These are phyloP conservation scores for Hemiscyllium ocellatum DNA, from an alignment of 2,113 vertebrate genomes.

Conservation along the genomic window DNA sequence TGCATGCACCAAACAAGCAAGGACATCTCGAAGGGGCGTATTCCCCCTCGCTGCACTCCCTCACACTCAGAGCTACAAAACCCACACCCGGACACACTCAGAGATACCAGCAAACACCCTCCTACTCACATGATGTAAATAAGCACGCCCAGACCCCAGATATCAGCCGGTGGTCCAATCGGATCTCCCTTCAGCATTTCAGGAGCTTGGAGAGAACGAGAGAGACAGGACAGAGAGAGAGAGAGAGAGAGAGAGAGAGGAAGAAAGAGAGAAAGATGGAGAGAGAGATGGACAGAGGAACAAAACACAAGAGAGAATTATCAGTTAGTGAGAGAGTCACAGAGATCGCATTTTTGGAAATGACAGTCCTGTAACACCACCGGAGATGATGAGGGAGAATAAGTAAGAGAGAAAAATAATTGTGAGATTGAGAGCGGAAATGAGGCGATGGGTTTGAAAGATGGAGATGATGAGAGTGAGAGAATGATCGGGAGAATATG, in stretches of 20 bases:
- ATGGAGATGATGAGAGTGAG: not conserved
- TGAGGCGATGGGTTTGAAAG: not conserved
- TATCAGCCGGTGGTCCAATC: conserved; percentile 85
- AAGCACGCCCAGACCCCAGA: conserved; percentile 86
- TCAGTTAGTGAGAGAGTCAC: conserved; percentile 9
- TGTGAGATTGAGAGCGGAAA: not conserved
- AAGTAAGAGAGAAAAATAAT: not conserved
- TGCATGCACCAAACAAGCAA: not conserved
- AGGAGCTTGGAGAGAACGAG: conserved; percentile 63
- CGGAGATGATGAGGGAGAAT: not conserved
- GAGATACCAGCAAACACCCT: not conserved
- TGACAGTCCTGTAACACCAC: not conserved
- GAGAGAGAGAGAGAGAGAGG: not conserved
- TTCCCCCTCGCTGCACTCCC: not conserved
- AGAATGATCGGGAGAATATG: not conserved
- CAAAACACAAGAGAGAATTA: not conserved
- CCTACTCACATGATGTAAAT: conserved; percentile 89
- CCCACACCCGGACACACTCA: not conserved
- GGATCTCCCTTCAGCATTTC: conserved; percentile 96
- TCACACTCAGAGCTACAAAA: not conserved
- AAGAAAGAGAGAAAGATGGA: not conserved
- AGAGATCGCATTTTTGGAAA: not conserved
- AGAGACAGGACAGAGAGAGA: conserved; percentile 37
- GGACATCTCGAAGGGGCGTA: not conserved
- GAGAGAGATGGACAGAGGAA: not conserved